Conservation (phyloP, 1,140 invertebrate genomes). For the Drosophila truncata region DNA sequence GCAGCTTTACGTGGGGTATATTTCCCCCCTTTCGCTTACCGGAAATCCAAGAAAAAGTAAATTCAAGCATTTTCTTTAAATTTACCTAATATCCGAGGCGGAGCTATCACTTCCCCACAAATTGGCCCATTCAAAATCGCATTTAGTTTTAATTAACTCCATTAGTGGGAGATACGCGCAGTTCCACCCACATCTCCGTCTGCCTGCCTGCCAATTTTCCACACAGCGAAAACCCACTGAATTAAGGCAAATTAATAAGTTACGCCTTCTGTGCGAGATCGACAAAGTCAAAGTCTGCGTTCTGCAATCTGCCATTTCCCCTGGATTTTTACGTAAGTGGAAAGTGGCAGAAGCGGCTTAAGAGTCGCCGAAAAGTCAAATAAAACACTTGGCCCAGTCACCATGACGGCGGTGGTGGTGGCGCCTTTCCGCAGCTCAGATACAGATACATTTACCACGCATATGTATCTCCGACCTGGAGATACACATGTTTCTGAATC, state of each 20-base stretch:
- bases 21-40: neutral
- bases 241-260: constrained; percentile 81
- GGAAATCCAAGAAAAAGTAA: constrained; percentile 6
- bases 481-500: constrained; percentile 33
- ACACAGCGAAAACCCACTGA: constrained; percentile 64
- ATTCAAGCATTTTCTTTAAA: neutral
- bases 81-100: constrained; percentile 5
- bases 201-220: constrained; percentile 62
- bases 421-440: constrained; percentile 39
- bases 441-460: constrained; percentile 16
- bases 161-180: constrained; percentile 44
- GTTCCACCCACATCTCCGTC: constrained; percentile 18
- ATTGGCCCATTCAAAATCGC: constrained; percentile 42
- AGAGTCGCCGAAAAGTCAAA: constrained; percentile 38
- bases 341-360: constrained; percentile 29
- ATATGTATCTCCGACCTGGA: constrained; percentile 18
- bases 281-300: constrained; percentile 21
- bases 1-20: too few relatives aligned
- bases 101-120: constrained; percentile 32
- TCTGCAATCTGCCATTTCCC: constrained; percentile 57
- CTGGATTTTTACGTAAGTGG: constrained; percentile 57
- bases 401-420: constrained; percentile 48
- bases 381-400: constrained; percentile 40
- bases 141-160: constrained; percentile 55
- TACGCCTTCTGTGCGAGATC: constrained; percentile 34